Base-by-base conservation (phyloP, 2,113 vertebrate species). In the Gasterosteus nipponicus region DNA sequence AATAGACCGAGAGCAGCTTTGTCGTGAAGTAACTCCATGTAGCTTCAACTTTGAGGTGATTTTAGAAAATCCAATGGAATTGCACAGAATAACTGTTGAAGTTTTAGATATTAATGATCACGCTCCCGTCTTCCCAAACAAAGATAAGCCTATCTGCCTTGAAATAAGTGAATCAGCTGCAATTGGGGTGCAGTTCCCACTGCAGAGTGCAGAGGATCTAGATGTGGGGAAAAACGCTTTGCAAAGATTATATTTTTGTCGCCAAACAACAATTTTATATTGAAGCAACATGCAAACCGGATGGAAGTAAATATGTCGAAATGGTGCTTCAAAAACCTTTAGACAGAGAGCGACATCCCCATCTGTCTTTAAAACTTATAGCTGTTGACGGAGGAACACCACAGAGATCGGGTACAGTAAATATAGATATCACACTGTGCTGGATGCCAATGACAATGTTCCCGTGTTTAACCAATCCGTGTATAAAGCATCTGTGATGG, bases 281-380 rank as follows among this genome's bases (percentile, higher is more conserved):
- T 92, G 0, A 87, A 91, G 4, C 73, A 78, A 54, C 78, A 89
- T 19, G 0, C 58, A 5, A 87, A 80, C 75, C 86, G 9, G 81
- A 88, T 15, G 84, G 90, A 0, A 0, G 66, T 0, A 92, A 67
- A 81, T 75, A 88, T 70, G 80, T 63, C 4, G 90, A 92, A 67
- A 88, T 93, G 44, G 73, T 91, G n/a, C 81, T 93, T 0, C 89
- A 92, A 49, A 92, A 82, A 11, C 29, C 82, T 1, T 80, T 92
- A 38, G 91, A 92, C 72, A 66, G 90, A 68, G 95, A 96, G 70
- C 67, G 67, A 8, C 74, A 90, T 22, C 83, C 29, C 0, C 66
- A 46, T 33, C 78, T 77, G 0, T 69, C 69, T 1, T 69, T 93
- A 2, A 86, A 87, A n/a, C 9, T 93, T 1, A 86, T 91, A 5